Base-by-base conservation (phyloP, 2,888 invertebrate genomes). In the Chrysopilus asiliformis region DNA sequence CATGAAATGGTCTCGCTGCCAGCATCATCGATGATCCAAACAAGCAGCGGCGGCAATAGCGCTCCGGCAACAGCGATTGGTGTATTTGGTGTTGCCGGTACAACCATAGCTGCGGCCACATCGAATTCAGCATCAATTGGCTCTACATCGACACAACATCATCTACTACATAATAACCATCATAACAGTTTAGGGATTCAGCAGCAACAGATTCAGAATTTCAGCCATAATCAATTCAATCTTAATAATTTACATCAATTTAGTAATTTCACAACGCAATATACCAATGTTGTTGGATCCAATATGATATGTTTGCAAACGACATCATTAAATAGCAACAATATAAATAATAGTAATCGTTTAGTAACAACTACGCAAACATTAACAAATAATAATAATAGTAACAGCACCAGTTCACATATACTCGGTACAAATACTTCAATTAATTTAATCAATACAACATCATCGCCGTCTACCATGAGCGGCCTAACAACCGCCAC, bases 1-100 rank as follows among this genome's bases (percentile, higher is more conserved):
- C 60, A 60, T 51, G 57, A 61, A 48, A 55, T 60, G 55, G 59
- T 61, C 35, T 59, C 57, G 43, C 49, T 60, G 45, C 58, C 60
- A 29, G 27, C 37, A 35, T 18, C 39, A 18, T 24, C 30, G 10
- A 34, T 30, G 20, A 25, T 32, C 14, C 19, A 30, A 20, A n/a
- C n/a, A n/a, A n/a, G n/a, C n/a, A n/a, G n/a, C n/a, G n/a, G n/a
- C n/a, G n/a, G n/a, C n/a, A n/a, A n/a, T n/a, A n/a, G n/a, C n/a
- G n/a, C n/a, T n/a, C n/a, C n/a, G n/a, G 13, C 26, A 12, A 17
- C 30, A 28, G 27, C 38, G 20, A 38, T 32, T 18, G 35, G 38
- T 24, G 16, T 30, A 16, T 34, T 34, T 27, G 19, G 34, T 34
- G 17, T 34, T 27, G 26, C 16, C n/a, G n/a, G n/a, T n/a, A n/a